Base-by-base conservation (phyloP, 2,888 invertebrate species). In the Antitype chi region DNA sequence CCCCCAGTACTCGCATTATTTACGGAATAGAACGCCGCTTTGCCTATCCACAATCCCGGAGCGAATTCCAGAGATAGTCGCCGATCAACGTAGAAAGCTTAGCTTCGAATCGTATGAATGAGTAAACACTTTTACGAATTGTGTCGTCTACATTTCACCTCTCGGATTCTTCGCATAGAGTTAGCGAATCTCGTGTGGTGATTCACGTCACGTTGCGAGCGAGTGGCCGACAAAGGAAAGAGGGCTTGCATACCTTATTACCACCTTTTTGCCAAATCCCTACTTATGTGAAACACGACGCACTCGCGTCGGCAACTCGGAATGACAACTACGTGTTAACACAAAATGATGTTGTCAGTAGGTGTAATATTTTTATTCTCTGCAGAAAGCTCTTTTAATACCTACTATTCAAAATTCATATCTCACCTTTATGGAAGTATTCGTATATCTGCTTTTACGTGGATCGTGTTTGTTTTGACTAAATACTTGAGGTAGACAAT, bases 221-320 rank as follows among this genome's bases (percentile, higher is more conserved):
- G 94, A 96, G 95, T 96, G 94, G 96, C 95, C 96, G 96, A 96
- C 96, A 96, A 96, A 96, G 96, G 96, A 92, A 94, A 94, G 95
- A 95, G 96, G 95, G 95, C 95, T 93, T 95, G 96, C 96, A 96
- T 96, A 96, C 95, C 95, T 96, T 96, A 96, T 95, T 94, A 95
- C 95, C 93, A 95, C 96, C 95, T 96, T 96, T 96, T 95, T 95
- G 92, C 93, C 88, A 95, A 96, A 96, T 95, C 96, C 95, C 92
- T 92, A 94, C 95, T 96, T 96, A 94, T 93, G 93, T 94, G 94
- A 94, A 95, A 96, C 94, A 94, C 93, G 94, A 94, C 94, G 93
- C 92, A 92, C 91, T 92, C 91, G 90, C 89, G 93, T 92, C 91
- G 90, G 88, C 90, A 89, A 93, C 94, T 93, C 93, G 90, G 93